A percentile compares a stretch with the other conserved stretches of the same genome.
Conservation (phyloP, 2,797 vertebrate species). For the Petrocephalus sullivani region DNA sequence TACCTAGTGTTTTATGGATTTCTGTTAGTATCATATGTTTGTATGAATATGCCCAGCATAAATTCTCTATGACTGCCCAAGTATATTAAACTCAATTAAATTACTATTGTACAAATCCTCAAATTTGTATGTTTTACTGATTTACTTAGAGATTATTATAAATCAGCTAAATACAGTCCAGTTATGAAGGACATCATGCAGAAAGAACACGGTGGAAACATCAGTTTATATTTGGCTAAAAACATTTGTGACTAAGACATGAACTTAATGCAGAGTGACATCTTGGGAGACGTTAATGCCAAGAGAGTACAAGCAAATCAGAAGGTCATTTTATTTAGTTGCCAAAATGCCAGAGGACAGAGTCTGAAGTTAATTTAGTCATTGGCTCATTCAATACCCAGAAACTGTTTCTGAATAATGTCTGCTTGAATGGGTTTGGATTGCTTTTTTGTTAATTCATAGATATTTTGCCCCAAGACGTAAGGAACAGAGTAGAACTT, state of each 20-base stretch:
- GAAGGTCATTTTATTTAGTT: background rate
- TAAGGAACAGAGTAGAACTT: background rate
- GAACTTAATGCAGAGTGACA: background rate
- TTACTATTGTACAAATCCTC: background rate
- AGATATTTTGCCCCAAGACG: background rate
- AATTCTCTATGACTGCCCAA: background rate
- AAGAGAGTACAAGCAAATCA: background rate
- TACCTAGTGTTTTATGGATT: background rate
- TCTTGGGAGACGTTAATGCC: background rate
- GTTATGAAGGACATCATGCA: background rate
- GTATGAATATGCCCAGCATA: background rate
- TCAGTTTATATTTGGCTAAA: background rate
- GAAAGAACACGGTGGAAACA: constrained; percentile 5
- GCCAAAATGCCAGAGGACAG: background rate
- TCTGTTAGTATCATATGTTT: background rate
- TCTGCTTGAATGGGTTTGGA: background rate
- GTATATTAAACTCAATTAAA: background rate
- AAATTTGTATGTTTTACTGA: background rate
- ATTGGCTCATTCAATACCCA: constrained; percentile 4
- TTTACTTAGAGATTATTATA: constrained; percentile 2
- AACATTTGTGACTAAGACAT: background rate
- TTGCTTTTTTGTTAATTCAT: background rate
- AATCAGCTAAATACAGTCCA: background rate
- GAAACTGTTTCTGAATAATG: background rate
- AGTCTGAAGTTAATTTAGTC: background rate